Conservation (phyloP, 2,113 vertebrate genomes). For the Notarius quadriscutis region DNA sequence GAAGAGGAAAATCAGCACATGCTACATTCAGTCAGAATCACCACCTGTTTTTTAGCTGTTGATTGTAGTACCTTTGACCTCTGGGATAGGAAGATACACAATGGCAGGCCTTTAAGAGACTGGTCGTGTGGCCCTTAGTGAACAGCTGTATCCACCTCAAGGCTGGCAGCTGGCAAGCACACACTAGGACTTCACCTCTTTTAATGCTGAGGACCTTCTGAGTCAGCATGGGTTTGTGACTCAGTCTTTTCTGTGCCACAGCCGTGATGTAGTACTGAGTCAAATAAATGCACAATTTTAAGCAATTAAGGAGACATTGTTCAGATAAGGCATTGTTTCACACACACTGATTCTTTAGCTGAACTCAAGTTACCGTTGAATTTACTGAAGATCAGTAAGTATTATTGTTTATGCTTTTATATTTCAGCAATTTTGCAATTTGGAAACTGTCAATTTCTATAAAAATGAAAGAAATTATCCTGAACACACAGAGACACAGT, state of each 20-base stretch:
- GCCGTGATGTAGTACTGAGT: background rate
- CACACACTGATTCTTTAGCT: background rate
- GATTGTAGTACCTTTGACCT: conserved; percentile 56
- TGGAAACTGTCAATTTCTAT: background rate
- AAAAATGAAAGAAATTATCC: background rate
- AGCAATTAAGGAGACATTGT: background rate
- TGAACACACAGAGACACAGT: background rate
- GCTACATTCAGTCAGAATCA: conserved; percentile 24
- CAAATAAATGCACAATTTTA: background rate
- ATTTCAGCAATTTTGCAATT: background rate
- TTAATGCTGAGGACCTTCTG: conserved; percentile 44
- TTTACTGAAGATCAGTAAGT: background rate
- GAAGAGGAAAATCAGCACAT: conserved; percentile 36
- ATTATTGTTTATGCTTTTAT: background rate
- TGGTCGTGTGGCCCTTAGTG: conserved; percentile 34
- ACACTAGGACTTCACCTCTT: conserved; percentile 25
- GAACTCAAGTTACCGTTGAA: background rate
- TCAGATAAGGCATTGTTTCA: background rate
- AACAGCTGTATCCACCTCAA: conserved; percentile 61
- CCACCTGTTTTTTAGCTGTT: conserved; percentile 54
- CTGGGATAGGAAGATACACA: conserved; percentile 52
- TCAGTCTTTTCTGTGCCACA: conserved; percentile 28
- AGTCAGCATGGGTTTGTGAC: conserved; percentile 40
- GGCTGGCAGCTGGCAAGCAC: conserved; percentile 51
- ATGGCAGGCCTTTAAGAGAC: conserved; percentile 52